Evolutionary conservation across 2,113 vertebrate species (phyloP), one percentile per base, ranked within the genome.

Genomic region (Oryzias melastigma): DNA sequence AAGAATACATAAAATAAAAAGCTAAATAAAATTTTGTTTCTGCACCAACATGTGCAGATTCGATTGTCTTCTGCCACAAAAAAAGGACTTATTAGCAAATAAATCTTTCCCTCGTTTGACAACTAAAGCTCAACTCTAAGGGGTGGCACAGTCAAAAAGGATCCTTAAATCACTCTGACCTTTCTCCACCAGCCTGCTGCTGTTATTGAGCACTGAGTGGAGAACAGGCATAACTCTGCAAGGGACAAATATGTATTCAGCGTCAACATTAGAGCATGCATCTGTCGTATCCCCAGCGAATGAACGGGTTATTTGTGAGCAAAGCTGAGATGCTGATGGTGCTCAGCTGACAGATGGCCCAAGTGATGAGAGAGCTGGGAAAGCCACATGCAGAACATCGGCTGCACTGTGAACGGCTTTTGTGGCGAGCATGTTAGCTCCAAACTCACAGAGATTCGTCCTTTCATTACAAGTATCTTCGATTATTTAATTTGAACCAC

Each of bases 1-100:
- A 25, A 17, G 19, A 27, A 43, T 62, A 54, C 63, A 15, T 45
- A 15, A 5, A 18, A 59, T n/a, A 50, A 59, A 65, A 56, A 51
- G 16, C 25, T 61, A 58, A 73, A 67, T n/a, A 47, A 47, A 47
- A 18, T 19, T n/a, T 47, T 12, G n/a, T 46, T 16, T 8, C 4
- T 15, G 44, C 45, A 12, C 12, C 2, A 19, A 35, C 78, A 88
- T 83, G 84, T 83, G 86, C 72, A 83, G 78, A 89, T 85, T 75
- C 75, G 86, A 88, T 88, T 89, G 88, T 67, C 56, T 67, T 64
- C 61, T 12, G 22, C 80, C 75, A 75, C 70, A 89, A 57, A 89
- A 57, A 89, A 83, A 84, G 79, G 81, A 85, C 88, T 89, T 90
- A 91, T 81, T 80, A 70, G 85, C 65, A 65, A 85, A 89, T 91